Evolutionary conservation across 2,888 invertebrate genomes (phyloP), one percentile per base, ranked within the genome.

Genomic region (Nemoura dubitans): DNA sequence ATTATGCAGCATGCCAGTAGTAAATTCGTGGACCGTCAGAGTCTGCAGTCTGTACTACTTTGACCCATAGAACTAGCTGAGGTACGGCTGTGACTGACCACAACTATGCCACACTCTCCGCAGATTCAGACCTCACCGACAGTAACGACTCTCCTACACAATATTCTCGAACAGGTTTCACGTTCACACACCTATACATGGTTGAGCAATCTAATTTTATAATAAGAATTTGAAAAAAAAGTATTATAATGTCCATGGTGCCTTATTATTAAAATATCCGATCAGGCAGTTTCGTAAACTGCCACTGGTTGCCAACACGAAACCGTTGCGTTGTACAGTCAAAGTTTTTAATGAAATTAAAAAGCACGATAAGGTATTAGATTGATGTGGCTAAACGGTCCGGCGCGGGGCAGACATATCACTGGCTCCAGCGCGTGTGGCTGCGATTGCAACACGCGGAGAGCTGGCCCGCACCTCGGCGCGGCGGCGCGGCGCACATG

Each of bases 41-140:
- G 76, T 84, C 59, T 76, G 84, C 10, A 59, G 76, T 84, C 59
- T 76, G 84, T 26, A 59, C 84, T 84, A 84, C 76, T 84, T 27
- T 76, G 84, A 76, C 59, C 84, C 59, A 59, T 14, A 3, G 21
- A 7, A 14, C 16, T 1, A 10, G 1, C 59, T 21, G 6, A 1
- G 59, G n/a, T n/a, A n/a, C 2, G 59, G 6, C 3, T 76, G 43
- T 27, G 83, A 26, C 25, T 28, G 59, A 84, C 84, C 84, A 59
- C 84, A 84, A 59, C n/a, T 84, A 84, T 84, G 43, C 76, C 25
- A 3, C 25, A 3, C 83, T 83, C 81, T 81, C 81, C 14, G 30
- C 81, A 14, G 59, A 59, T 59, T 59, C 59, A 14, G 59, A 59
- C 59, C 59, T 59, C 14, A 14, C 59, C 59, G 59, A 10, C 59